These are phyloP conservation scores for Phaethornis superciliosus DNA, from an alignment of 2,113 vertebrate genomes.

Conservation along the genomic window DNA sequence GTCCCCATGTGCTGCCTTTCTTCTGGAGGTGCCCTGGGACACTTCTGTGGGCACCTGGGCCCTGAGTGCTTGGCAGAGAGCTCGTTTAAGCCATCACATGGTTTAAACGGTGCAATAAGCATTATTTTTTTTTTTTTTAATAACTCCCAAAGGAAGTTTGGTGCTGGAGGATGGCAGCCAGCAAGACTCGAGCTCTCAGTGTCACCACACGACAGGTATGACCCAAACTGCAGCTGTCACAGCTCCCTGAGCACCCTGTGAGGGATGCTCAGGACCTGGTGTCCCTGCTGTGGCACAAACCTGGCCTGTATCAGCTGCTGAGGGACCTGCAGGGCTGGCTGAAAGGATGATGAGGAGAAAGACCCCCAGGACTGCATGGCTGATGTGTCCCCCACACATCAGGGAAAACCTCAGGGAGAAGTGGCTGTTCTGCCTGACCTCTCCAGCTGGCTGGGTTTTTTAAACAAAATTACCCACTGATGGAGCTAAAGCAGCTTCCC, in stretches of 20 bases:
- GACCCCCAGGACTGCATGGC: rapidly evolving
- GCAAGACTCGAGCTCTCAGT: rapidly evolving
- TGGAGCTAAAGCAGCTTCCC: background rate
- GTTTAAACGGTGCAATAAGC: background rate
- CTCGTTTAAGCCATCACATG: rapidly evolving
- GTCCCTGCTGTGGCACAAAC: background rate
- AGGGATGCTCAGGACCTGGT: background rate
- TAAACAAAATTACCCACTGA: background rate
- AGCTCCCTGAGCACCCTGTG: rapidly evolving
- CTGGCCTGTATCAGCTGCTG: rapidly evolving
- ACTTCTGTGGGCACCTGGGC: background rate
- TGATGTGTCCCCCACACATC: rapidly evolving
- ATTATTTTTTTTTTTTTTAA: too few species aligned
- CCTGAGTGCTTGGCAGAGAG: rapidly evolving
- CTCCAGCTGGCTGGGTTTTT: too few species aligned
- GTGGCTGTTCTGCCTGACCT: background rate
- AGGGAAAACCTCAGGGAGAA: background rate
- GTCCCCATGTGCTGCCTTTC: background rate
- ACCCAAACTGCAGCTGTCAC: rapidly evolving
- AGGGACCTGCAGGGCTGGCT: too few species aligned
- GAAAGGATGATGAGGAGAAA: rapidly evolving
- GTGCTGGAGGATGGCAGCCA: rapidly evolving
- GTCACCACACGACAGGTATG: rapidly evolving
- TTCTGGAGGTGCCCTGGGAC: background rate
- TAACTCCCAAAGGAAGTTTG: background rate